A percentile compares a stretch with the other conserved stretches of the same genome.
phyloP scores from a whole-genome alignment of 2,888 invertebrate species.

The Xestia rhomboidea region DNA sequence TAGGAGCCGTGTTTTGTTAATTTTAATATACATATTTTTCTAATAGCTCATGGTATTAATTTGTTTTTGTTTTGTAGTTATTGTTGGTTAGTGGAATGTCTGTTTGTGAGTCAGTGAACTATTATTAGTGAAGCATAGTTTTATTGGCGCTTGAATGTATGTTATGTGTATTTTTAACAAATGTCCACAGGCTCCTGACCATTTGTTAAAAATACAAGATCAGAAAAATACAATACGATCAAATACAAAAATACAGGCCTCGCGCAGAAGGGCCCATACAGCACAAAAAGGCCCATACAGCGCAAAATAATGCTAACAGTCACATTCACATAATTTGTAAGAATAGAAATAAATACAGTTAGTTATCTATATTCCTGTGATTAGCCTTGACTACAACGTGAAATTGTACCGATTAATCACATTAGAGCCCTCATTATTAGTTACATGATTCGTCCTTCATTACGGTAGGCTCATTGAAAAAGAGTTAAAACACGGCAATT shows the following conservation, averaged over 20 bases:
- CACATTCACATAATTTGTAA: background rate
- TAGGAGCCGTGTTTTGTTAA: slow-evolving; percentile 37
- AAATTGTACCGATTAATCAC: slow-evolving; percentile 28
- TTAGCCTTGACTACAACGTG: slow-evolving; percentile 27
- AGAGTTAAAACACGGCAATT: slow-evolving; percentile 50
- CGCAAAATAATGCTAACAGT: background rate
- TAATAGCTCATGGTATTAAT: slow-evolving; percentile 17
- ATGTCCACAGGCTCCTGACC: background rate
- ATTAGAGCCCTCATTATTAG: slow-evolving; percentile 23
- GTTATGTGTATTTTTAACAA: too few relatives aligned
- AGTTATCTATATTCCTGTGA: background rate
- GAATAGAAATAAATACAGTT: background rate
- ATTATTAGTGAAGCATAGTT: background rate
- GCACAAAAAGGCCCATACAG: background rate
- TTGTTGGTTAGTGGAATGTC: background rate
- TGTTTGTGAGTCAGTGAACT: background rate
- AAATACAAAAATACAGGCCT: background rate
- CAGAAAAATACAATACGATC: too few relatives aligned
- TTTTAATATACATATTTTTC: slow-evolving; percentile 32
- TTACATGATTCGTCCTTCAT: slow-evolving; percentile 33
- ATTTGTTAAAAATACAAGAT: background rate
- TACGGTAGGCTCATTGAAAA: slow-evolving; percentile 42
- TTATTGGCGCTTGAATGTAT: background rate
- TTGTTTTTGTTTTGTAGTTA: background rate
- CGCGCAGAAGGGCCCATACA: background rate